Conservation (phyloP, 2,113 vertebrate species). For the Syngnathoides biaculeatus region DNA sequence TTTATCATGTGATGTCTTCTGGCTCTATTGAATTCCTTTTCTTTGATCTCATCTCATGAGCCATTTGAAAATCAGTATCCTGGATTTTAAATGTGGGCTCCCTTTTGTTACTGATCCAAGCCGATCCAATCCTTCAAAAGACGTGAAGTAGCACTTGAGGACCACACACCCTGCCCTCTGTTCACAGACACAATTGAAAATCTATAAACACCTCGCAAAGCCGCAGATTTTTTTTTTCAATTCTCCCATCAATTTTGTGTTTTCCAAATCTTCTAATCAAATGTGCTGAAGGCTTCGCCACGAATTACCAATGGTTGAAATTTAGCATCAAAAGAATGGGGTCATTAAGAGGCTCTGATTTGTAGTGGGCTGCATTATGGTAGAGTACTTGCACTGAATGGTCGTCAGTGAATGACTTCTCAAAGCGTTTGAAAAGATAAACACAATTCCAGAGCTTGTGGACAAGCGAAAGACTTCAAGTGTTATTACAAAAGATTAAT, state of each 20-base stretch:
- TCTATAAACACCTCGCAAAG: slow-evolving; percentile 82
- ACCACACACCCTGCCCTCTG: slow-evolving; percentile 75
- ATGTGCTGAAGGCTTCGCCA: slow-evolving; percentile 78
- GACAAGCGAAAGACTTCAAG: slow-evolving; percentile 25
- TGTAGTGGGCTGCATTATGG: slow-evolving; percentile 67
- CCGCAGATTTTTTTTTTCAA: slow-evolving; percentile 75
- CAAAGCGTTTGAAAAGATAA: slow-evolving; percentile 48
- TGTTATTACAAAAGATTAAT: slow-evolving; percentile 56
- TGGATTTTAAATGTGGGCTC: slow-evolving; percentile 10
- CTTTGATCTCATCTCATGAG: slow-evolving; percentile 27
- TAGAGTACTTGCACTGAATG: slow-evolving; percentile 78
- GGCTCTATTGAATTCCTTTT: slow-evolving; percentile 15
- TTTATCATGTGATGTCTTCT: not conserved
- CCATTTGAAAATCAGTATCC: slow-evolving; percentile 7
- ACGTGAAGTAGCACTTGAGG: slow-evolving; percentile 87
- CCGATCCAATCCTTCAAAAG: slow-evolving; percentile 35
- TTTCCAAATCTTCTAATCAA: slow-evolving; percentile 80
- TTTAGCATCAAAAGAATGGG: slow-evolving; percentile 73
- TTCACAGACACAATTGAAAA: slow-evolving; percentile 82
- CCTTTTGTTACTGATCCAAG: slow-evolving; percentile 21
- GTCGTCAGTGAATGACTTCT: slow-evolving; percentile 53
- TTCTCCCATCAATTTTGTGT: slow-evolving; percentile 66
- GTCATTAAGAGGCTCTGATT: slow-evolving; percentile 76
- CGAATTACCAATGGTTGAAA: slow-evolving; percentile 76
- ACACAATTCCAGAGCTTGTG: slow-evolving; percentile 32